phyloP scores from a whole-genome alignment of 2,888 invertebrate genomes.

The Miltochrista miniata region DNA sequence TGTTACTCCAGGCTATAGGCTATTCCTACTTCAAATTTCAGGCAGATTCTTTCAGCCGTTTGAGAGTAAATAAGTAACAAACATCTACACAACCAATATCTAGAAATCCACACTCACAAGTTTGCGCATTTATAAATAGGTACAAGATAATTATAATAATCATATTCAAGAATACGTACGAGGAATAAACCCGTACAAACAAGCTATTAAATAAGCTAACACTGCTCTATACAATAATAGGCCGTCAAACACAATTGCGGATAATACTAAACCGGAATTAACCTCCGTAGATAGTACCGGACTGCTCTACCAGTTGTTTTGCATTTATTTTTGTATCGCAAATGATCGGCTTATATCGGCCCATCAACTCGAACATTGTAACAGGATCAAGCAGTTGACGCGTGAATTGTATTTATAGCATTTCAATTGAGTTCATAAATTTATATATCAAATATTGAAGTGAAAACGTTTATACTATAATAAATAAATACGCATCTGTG shows the following conservation, averaged over 20 bases:
- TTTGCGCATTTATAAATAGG: no score
- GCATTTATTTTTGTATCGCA: constrained; percentile 59
- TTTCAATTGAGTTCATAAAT: constrained; percentile 62
- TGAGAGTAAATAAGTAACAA: no score
- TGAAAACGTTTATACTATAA: constrained; percentile 26
- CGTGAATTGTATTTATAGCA: constrained; percentile 69
- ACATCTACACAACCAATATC: no score
- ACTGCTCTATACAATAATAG: constrained; percentile 4
- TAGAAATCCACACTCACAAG: no score
- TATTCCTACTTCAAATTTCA: no score
- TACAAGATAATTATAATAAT: no score
- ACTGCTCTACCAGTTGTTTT: constrained; percentile 28
- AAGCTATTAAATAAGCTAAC: constrained; percentile 1
- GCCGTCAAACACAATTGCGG: constrained; percentile 13
- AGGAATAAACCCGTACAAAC: not conserved
- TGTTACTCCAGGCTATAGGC: no score
- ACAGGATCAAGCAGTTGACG: constrained; percentile 73
- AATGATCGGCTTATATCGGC: constrained; percentile 75
- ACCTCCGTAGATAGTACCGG: constrained; percentile 23
- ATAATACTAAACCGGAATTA: constrained; percentile 27
- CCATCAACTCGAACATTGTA: constrained; percentile 71
- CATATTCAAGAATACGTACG: constrained; percentile 16
- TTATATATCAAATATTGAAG: constrained; percentile 30
- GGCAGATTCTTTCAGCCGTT: no score
- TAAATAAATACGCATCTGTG: constrained; percentile 7